These are phyloP conservation scores for Palloptera scutellata DNA, from an alignment of 2,888 invertebrate species.

Conservation along the genomic window DNA sequence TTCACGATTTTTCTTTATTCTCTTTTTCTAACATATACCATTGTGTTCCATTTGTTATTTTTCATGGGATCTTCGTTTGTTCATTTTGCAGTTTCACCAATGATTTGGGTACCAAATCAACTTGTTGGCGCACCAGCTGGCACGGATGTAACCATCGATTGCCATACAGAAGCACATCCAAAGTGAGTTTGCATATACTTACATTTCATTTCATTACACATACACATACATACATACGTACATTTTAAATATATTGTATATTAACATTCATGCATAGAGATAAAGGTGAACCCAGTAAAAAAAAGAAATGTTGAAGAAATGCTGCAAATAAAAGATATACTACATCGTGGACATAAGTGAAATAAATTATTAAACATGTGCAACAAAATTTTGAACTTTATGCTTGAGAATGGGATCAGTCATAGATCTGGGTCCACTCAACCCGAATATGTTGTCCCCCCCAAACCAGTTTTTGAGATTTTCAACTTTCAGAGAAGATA, in stretches of 20 bases:
- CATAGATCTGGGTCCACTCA: too few species aligned
- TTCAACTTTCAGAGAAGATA: too few species aligned
- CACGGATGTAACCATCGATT: constrained; percentile 91
- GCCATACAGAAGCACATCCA: constrained; percentile 92
- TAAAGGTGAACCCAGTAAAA: too few species aligned
- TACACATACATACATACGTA: neutral
- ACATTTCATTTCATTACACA: constrained; percentile 20
- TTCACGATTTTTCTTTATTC: constrained; percentile 2
- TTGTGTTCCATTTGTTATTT: too few species aligned
- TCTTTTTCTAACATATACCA: neutral
- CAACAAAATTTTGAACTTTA: too few species aligned
- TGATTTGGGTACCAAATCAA: constrained; percentile 95
- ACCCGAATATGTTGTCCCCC: too few species aligned
- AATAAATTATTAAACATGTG: too few species aligned
- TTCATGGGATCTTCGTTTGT: neutral
- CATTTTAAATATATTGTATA: neutral
- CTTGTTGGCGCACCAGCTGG: constrained; percentile 90
- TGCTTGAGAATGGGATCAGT: too few species aligned
- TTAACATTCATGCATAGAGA: neutral
- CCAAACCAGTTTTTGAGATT: too few species aligned
- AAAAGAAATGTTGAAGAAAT: too few species aligned
- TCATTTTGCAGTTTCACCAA: constrained; percentile 77
- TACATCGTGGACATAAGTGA: too few species aligned
- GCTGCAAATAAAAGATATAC: too few species aligned
- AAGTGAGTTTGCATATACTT: constrained; percentile 56